Conservation (phyloP, 2,888 invertebrate genomes). For the Augochlorella aurata region DNA sequence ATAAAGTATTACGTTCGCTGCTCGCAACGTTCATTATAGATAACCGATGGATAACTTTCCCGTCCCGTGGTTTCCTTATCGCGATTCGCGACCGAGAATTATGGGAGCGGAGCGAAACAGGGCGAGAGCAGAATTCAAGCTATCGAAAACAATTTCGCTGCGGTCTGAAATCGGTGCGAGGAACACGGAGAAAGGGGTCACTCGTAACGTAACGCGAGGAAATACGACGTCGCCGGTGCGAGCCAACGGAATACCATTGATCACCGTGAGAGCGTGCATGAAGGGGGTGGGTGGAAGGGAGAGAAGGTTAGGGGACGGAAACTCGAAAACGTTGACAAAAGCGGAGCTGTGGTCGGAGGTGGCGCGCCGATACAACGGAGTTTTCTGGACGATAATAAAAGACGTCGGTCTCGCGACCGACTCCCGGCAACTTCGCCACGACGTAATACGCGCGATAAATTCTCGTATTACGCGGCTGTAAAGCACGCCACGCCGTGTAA, state of each 20-base stretch:
- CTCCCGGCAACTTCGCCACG: slow-evolving; percentile 2
- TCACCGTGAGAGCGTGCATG: slow-evolving; percentile 8
- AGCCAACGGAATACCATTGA: slow-evolving; percentile 39
- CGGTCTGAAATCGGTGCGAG: neutral
- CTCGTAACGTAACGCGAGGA: slow-evolving; percentile 19
- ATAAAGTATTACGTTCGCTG: neutral
- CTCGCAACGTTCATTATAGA: neutral
- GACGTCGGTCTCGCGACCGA: slow-evolving; percentile 17
- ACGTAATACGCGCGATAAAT: slow-evolving; percentile 52
- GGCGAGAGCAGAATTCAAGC: too few species aligned
- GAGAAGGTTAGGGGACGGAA: neutral
- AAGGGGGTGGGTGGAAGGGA: too few species aligned
- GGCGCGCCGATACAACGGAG: slow-evolving; percentile 35
- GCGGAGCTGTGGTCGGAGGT: neutral
- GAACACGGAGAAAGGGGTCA: neutral
- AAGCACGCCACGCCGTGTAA: slow-evolving; percentile 45
- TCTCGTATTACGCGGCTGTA: slow-evolving; percentile 61
- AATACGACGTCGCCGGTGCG: slow-evolving; percentile 26
- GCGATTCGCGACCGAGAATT: neutral
- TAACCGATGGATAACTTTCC: slow-evolving; percentile 9
- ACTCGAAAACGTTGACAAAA: slow-evolving; percentile 38
- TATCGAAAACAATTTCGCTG: slow-evolving; percentile 26
- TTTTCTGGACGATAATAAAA: slow-evolving; percentile 40
- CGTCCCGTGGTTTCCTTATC: neutral
- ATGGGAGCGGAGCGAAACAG: neutral